Base-by-base conservation (phyloP, 1,140 invertebrate species). In the Triops cancriformis region DNA sequence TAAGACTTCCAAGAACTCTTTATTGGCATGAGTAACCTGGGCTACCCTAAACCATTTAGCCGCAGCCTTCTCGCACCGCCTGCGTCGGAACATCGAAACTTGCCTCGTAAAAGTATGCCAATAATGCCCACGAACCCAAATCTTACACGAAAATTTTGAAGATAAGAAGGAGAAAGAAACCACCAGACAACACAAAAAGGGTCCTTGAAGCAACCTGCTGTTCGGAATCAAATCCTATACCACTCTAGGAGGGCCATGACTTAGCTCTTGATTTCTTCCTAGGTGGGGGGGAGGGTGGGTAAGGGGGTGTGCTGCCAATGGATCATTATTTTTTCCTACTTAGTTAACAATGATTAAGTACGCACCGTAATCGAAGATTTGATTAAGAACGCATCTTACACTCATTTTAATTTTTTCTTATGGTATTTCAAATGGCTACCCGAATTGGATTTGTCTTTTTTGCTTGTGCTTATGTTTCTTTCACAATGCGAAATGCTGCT, bases 181-280 rank as follows among this genome's bases (percentile, higher is more conserved):
- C 23, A 64, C 18, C 5, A 64, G 51, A 64, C 14, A 64, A 64
- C 14, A 64, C 14, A 64, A 23, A 64, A 64, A 64, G 51, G 51
- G 51, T 64, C 51, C 51, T 64, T 64, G 51, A 64, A 64, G 51
- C 51, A 64, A 64, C 51, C 51, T 64, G 51, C 51, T 64, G 51
- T 64, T 64, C 51, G 31, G 18, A 64, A 64, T 64, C 51, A 23
- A 64, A 64, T 64, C 51, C 51, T 64, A 6, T 64, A 14, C 51
- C 51, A 23, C 51, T 12, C 51, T 64, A 64, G 51, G 51, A 64
- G 51, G 51, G 51, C 51, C 51, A 23, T 64, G 51, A 64, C 51
- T 64, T 64, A 64, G 51, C 51, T 64, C 51, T 64, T 23, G 51
- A 64, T 64, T 64, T 23, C 23, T 64, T n/a, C 51, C 7, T 37